These are phyloP conservation scores for Leptogaster cylindrica DNA, from an alignment of 2,888 invertebrate species.

Conservation along the genomic window DNA sequence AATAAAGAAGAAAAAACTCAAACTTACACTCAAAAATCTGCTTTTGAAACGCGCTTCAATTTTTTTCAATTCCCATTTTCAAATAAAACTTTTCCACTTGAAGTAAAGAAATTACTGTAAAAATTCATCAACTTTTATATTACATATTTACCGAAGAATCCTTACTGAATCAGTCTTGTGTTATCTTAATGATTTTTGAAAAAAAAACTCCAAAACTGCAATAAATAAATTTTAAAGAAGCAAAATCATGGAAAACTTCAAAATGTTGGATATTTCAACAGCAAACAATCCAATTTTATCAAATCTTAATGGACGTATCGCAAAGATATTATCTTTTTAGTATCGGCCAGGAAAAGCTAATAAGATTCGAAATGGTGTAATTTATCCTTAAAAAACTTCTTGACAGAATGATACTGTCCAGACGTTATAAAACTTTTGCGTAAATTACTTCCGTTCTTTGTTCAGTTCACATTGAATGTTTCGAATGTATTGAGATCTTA, in stretches of 20 bases:
- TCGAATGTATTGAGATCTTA: too few relatives aligned
- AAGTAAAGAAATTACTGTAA: slow-evolving; percentile 8
- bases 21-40: too few relatives aligned
- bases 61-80: too few relatives aligned
- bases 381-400: slow-evolving; percentile 26
- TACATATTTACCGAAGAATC: background rate
- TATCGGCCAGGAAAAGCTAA: slow-evolving; percentile 14
- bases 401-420: background rate
- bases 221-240: slow-evolving; percentile 21
- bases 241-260: background rate
- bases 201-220: slow-evolving; percentile 22
- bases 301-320: slow-evolving; percentile 25
- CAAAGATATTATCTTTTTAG: slow-evolving; percentile 3
- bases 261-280: background rate
- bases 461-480: background rate
- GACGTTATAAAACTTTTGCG: slow-evolving; percentile 6
- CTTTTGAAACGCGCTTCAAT: too few relatives aligned
- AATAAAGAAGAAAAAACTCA: too few relatives aligned
- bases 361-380: slow-evolving; percentile 14
- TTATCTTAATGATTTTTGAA: slow-evolving; percentile 28
- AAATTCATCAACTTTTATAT: slow-evolving; percentile 22
- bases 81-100: slow-evolving; percentile 31
- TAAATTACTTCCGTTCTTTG: background rate
- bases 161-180: slow-evolving; percentile 3
- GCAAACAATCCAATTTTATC: slow-evolving; percentile 18